Base-by-base conservation (phyloP, 2,113 vertebrate species). In the Notarius quadriscutis region DNA sequence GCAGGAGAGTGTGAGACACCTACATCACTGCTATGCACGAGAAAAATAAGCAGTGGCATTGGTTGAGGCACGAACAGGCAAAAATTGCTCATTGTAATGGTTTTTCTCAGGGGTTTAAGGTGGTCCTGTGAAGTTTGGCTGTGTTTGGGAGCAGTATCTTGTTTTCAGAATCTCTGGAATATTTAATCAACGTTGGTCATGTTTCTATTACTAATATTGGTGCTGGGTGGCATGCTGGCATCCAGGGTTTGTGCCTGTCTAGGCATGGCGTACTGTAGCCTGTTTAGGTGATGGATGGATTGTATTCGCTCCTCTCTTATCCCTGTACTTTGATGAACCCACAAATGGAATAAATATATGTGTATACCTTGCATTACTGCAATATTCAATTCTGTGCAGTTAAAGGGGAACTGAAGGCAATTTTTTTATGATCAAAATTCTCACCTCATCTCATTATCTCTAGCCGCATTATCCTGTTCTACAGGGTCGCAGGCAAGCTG, bases 1-100 rank as follows among this genome's bases (percentile, higher is more conserved):
- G 86, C 91, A 90, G 90, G 91, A 91, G 93, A 91, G 89, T 87
- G 87, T 90, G 83, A 87, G 88, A 89, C 87, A 89, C 84, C 85
- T 81, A 41, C 67, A 71, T 75, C 34, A 75, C 71, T 18, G 17
- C 50, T 53, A 10, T 57, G 55, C 25, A 11, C 8, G 58, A 82
- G 69, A 58, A 11, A 86, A 79, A 67, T 85, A 74, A 86, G 81
- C 48, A 53, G 86, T 55, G 30, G 69, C 27, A 83, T 75, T 69
- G 87, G 34, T 51, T 80, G 60, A 74, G 65, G 48, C 67, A 41
- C 78, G 71, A 77, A 69, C 75, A 82, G 62, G 51, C n/a, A 87
- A 80, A 53, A 88, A 53, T 41, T 85, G 30, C 53, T 85, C 51
- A 58, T 72, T 67, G 58, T 17, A 72, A 62, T 48, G 17, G 17